These are phyloP conservation scores for Macropodus opercularis DNA, from an alignment of 2,797 vertebrate genomes.

Conservation along the genomic window DNA sequence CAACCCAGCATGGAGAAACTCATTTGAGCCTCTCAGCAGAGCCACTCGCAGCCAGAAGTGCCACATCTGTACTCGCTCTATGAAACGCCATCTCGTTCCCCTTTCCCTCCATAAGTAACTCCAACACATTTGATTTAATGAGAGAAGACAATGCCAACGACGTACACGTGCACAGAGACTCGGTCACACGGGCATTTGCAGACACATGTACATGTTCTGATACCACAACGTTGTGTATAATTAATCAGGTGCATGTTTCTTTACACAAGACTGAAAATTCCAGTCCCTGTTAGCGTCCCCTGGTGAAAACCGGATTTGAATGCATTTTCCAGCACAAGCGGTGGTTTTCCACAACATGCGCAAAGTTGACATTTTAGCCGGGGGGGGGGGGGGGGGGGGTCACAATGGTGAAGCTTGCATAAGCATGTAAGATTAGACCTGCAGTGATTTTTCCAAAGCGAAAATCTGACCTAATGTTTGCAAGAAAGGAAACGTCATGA, in stretches of 20 bases:
- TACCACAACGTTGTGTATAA: background rate
- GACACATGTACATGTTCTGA: slow-evolving; percentile 9
- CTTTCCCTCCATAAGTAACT: slow-evolving; percentile 19
- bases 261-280: slow-evolving; percentile 2
- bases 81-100: slow-evolving; percentile 38
- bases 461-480: background rate
- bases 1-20: background rate
- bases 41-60: slow-evolving; percentile 15
- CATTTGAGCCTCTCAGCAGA: slow-evolving; percentile 1
- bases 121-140: slow-evolving; percentile 29
- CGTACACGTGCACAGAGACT: background rate
- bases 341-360: background rate
- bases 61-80: slow-evolving; percentile 26
- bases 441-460: background rate
- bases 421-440: background rate
- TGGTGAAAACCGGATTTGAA: background rate
- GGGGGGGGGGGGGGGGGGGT: too few species aligned
- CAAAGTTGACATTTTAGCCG: background rate
- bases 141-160: background rate
- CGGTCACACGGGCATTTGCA: background rate
- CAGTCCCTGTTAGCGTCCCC: background rate
- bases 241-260: slow-evolving; percentile 11
- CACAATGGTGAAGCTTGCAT: background rate
- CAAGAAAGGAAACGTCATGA: background rate
- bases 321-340: background rate